phyloP scores from a whole-genome alignment of 2,888 invertebrate species.

The Spisula subtruncata region DNA sequence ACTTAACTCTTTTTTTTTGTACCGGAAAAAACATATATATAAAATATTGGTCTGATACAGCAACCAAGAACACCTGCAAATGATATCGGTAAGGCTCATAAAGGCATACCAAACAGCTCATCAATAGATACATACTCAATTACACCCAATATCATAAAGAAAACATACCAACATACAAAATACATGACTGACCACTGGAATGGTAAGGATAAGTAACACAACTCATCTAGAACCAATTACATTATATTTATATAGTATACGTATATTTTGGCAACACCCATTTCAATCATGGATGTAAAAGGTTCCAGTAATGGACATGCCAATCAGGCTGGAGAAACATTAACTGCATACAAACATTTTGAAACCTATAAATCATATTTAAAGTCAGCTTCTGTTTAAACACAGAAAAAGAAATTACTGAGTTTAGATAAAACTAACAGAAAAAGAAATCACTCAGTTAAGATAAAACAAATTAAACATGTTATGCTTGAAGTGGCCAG shows the following conservation, averaged over 20 bases:
- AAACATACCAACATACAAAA: conserved; percentile 13
- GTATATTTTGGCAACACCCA: not conserved
- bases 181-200: not conserved
- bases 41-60: no score
- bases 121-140: not conserved
- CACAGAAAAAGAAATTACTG: no score
- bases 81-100: not conserved
- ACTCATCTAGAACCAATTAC: not conserved
- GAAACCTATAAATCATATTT: no score
- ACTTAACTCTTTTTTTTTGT: no score
- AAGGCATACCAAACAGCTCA: not conserved
- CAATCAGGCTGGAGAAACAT: no score
- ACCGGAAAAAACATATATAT: no score
- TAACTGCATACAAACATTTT: no score
- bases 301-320: not conserved
- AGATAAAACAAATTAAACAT: no score
- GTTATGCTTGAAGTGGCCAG: no score
- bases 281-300: not conserved
- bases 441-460: no score
- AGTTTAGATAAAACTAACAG: no score
- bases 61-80: not conserved
- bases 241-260: not conserved
- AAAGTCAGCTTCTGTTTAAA: no score
- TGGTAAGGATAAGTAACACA: not conserved
- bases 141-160: not conserved